Conservation (phyloP, 2,113 vertebrate genomes). For the Hemiscyllium ocellatum region DNA sequence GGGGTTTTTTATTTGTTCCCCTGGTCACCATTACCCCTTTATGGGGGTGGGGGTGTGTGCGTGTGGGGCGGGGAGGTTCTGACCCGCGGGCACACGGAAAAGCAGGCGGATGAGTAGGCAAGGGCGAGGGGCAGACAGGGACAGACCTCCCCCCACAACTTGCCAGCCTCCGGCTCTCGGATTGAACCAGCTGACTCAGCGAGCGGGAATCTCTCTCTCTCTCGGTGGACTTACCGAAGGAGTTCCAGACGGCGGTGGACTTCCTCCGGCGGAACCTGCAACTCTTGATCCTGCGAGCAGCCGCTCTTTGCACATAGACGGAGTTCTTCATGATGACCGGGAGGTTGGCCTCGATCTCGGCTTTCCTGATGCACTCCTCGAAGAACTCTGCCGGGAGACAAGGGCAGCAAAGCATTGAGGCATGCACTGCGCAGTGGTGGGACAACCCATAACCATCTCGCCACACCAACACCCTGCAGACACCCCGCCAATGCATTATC, state of each 20-base stretch:
- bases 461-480: background rate
- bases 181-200: background rate
- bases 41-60: no score
- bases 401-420: background rate
- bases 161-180: background rate
- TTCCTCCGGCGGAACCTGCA: constrained; percentile 80
- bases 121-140: no score
- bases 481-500: background rate
- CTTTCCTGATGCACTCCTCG: constrained; percentile 89
- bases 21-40: background rate
- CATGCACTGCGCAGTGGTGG: no score
- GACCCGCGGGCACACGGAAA: background rate
- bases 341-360: constrained; percentile 91
- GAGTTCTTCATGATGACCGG: constrained; percentile 97
- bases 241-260: constrained; percentile 66
- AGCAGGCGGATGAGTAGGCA: no score
- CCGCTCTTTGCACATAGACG: constrained; percentile 88
- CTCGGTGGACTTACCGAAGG: constrained; percentile 56
- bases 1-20: background rate
- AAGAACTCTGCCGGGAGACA: constrained; percentile 72
- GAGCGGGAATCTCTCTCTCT: fast-evolving
- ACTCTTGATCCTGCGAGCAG: constrained; percentile 90
- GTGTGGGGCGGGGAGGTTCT: background rate
- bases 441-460: no score
- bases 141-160: background rate